Percentiles rank a stretch among this genome's conserved stretches.
Evolutionary conservation across 2,888 invertebrate genomes (phyloP).

Genomic region (Congeria kusceri): DNA sequence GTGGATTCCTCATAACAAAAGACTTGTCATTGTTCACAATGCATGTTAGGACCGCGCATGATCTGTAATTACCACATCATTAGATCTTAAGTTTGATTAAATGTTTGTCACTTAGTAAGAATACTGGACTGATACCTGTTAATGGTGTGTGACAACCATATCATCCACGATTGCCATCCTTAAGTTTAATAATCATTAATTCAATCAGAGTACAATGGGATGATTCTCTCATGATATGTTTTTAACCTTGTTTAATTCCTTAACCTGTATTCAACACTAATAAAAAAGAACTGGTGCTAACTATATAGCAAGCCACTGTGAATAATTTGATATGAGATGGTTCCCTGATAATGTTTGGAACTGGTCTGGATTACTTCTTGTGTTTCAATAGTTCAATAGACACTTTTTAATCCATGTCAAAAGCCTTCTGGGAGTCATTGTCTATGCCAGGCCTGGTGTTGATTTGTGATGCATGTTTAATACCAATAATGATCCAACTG

Average conservation of each 20-base stretch:
- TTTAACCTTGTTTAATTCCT: too few species aligned
- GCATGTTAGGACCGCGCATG: too few species aligned
- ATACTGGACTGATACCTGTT: background rate
- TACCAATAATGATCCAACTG: background rate
- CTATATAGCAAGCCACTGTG: too few species aligned
- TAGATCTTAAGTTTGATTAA: constrained; percentile 1
- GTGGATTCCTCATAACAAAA: too few species aligned
- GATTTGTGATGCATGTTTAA: constrained; percentile 6
- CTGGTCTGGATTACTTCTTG: background rate
- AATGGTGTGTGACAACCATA: background rate
- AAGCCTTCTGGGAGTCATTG: background rate
- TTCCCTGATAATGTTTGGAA: too few species aligned
- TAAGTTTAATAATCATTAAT: constrained; percentile 7
- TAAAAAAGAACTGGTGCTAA: too few species aligned
- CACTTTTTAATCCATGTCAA: constrained; percentile 8
- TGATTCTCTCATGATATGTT: background rate
- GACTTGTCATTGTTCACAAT: too few species aligned
- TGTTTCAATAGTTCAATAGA: background rate
- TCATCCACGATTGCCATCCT: background rate
- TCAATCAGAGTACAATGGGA: background rate
- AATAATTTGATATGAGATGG: too few species aligned
- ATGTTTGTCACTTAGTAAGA: background rate
- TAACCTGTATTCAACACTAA: too few species aligned
- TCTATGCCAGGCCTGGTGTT: background rate
- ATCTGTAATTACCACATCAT: too few species aligned